These are phyloP conservation scores for Pollenia labialis DNA, from an alignment of 2,888 invertebrate genomes.

Conservation along the genomic window DNA sequence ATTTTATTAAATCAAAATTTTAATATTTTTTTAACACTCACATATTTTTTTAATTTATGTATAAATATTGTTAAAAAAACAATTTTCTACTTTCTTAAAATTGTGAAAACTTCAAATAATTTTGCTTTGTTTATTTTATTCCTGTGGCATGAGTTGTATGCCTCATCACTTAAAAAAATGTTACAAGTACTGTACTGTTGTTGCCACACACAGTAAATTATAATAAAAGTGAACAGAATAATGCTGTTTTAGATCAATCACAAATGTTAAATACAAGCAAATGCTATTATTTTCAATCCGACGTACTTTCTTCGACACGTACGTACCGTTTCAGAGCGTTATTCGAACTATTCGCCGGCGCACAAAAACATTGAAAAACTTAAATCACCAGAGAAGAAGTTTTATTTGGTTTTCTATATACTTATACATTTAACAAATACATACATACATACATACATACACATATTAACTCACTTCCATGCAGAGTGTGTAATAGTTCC, in stretches of 20 bases:
- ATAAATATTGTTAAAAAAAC: neutral
- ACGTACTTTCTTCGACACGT: slow-evolving; percentile 71
- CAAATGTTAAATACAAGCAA: slow-evolving; percentile 15
- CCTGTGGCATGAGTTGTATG: neutral
- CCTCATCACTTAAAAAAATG: slow-evolving; percentile 40
- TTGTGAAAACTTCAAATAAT: neutral
- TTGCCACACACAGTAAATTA: slow-evolving; percentile 8
- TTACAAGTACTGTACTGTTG: slow-evolving; percentile 62
- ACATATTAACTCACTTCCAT: neutral
- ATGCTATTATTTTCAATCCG: slow-evolving; percentile 25
- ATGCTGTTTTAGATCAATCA: slow-evolving; percentile 46
- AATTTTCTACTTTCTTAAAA: slow-evolving; percentile 13
- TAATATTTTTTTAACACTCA: slow-evolving; percentile 30
- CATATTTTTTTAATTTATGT: neutral
- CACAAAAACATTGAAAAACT: slow-evolving; percentile 69
- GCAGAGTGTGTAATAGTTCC: slow-evolving; percentile 30
- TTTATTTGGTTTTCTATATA: slow-evolving; percentile 48
- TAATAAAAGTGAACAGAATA: slow-evolving; percentile 10
- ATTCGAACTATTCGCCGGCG: slow-evolving; percentile 79
- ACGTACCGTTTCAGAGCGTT: slow-evolving; percentile 78
- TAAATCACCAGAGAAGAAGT: slow-evolving; percentile 55
- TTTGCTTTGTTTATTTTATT: slow-evolving; percentile 18
- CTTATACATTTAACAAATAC: neutral
- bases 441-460: neutral
- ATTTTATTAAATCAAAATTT: neutral